phyloP scores from a whole-genome alignment of 2,888 invertebrate genomes.

The Alloplasta piceator region DNA sequence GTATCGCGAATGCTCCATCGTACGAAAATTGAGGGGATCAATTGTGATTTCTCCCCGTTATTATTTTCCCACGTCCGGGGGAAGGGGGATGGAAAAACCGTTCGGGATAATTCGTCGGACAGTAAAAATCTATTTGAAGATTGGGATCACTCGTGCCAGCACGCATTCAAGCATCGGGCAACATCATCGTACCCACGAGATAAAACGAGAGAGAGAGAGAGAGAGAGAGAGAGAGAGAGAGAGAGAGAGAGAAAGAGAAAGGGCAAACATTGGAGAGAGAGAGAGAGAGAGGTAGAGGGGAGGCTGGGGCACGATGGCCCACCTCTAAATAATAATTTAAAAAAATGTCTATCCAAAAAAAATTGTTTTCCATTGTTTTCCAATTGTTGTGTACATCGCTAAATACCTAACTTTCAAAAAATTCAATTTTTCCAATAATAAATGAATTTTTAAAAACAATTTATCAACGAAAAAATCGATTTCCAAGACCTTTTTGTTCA shows the following conservation, averaged over 20 bases:
- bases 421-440: too few relatives aligned
- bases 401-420: too few relatives aligned
- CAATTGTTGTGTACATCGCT: too few relatives aligned
- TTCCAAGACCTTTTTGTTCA: too few relatives aligned
- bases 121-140: slow-evolving; percentile 77
- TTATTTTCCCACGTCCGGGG: slow-evolving; percentile 53
- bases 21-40: slow-evolving; percentile 3
- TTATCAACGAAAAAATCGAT: too few relatives aligned
- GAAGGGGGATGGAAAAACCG: slow-evolving; percentile 13
- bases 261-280: slow-evolving; percentile 61
- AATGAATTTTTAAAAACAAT: too few relatives aligned
- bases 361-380: too few relatives aligned
- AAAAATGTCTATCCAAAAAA: too few relatives aligned
- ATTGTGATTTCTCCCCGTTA: slow-evolving; percentile 58
- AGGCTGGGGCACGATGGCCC: too few relatives aligned
- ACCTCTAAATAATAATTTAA: too few relatives aligned
- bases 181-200: slow-evolving; percentile 54
- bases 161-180: slow-evolving; percentile 21
- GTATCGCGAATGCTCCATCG: neutral
- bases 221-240: slow-evolving; percentile 62
- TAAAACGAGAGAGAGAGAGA: slow-evolving; percentile 53
- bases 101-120: slow-evolving; percentile 72
- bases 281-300: too few relatives aligned
- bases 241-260: too few relatives aligned
- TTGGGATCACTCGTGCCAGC: slow-evolving; percentile 62